These are phyloP conservation scores for Trichonephila clavata DNA, from an alignment of 1,140 invertebrate genomes.

Conservation along the genomic window DNA sequence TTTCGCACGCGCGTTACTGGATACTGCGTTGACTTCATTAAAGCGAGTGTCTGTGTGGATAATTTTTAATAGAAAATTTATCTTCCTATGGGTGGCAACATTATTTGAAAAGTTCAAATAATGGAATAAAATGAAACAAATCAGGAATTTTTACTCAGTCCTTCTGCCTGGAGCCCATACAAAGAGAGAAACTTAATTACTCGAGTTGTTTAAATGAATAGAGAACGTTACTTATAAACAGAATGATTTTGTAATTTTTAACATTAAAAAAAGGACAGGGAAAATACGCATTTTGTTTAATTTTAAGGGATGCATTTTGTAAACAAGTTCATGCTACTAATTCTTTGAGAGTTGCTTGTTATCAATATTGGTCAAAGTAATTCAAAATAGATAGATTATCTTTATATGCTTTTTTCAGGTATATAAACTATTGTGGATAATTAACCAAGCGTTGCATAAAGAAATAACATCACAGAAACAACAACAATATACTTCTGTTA, in stretches of 20 bases:
- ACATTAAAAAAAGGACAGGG: neutral
- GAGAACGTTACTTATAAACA: neutral
- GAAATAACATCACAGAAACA: too few species aligned
- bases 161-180: neutral
- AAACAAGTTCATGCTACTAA: neutral
- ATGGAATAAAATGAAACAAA: neutral
- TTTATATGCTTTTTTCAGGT: neutral
- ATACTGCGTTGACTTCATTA: constrained; percentile 1
- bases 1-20: neutral
- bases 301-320: too few species aligned
- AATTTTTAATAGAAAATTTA: constrained; percentile 7
- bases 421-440: too few species aligned
- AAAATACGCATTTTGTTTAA: neutral
- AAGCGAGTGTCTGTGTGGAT: neutral
- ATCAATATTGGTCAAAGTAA: neutral
- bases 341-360: neutral
- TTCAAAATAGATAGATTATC: neutral
- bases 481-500: too few species aligned
- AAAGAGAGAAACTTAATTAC: neutral
- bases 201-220: neutral
- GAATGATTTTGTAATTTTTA: neutral
- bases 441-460: too few species aligned
- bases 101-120: neutral
- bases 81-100: neutral
- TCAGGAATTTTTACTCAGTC: neutral